These are phyloP conservation scores for Drosophila lutescens DNA, from an alignment of 2,888 invertebrate species.

Conservation along the genomic window DNA sequence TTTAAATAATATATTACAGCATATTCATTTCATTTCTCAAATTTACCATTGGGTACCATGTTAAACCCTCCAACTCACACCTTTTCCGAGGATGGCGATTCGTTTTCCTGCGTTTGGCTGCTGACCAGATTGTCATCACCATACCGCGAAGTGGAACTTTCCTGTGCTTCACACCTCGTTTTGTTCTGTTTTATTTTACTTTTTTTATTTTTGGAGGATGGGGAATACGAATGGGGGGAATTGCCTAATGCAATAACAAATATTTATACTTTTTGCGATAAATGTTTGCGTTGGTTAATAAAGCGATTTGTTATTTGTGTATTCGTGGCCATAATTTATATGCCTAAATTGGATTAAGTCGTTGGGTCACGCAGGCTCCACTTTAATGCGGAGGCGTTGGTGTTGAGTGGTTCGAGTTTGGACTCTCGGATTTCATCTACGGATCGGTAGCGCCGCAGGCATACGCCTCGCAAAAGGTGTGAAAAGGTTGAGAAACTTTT, in stretches of 20 bases:
- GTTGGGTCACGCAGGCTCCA: slow-evolving; percentile 47
- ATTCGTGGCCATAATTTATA: slow-evolving; percentile 77
- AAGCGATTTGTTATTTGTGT: slow-evolving; percentile 78
- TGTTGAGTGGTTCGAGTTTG: slow-evolving; percentile 38
- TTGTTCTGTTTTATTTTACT: neutral
- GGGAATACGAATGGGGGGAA: slow-evolving; percentile 25
- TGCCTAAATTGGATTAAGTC: slow-evolving; percentile 76
- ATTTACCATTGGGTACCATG: slow-evolving; percentile 52
- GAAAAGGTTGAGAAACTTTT: slow-evolving; percentile 61
- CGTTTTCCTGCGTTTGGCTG: slow-evolving; percentile 33
- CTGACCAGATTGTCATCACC: slow-evolving; percentile 69
- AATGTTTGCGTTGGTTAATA: slow-evolving; percentile 81
- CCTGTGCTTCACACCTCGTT: slow-evolving; percentile 5
- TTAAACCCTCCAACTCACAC: neutral
- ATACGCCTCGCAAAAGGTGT: slow-evolving; percentile 57
- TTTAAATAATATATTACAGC: too few relatives aligned
- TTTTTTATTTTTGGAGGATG: neutral
- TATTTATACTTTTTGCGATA: slow-evolving; percentile 83
- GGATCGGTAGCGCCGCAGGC: slow-evolving; percentile 55
- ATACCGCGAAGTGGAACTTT: slow-evolving; percentile 30
- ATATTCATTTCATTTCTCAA: neutral
- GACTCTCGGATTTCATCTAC: slow-evolving; percentile 34
- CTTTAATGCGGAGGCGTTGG: slow-evolving; percentile 68
- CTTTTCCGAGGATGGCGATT: slow-evolving; percentile 1
- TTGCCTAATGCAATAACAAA: slow-evolving; percentile 81